Evolutionary conservation across 2,888 invertebrate genomes (phyloP).

Genomic region (Rotaria macrura): DNA sequence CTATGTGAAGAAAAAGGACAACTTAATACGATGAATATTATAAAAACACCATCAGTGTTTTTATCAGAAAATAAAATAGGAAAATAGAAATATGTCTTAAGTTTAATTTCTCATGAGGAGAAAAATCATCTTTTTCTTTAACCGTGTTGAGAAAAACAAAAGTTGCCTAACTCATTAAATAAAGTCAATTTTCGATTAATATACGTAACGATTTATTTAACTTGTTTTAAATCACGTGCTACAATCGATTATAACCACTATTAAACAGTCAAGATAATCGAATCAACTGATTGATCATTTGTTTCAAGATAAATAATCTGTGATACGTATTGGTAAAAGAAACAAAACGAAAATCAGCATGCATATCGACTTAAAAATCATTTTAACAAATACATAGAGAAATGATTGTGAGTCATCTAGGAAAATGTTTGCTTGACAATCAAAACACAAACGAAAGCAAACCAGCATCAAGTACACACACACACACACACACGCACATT

Average conservation of each 20-base stretch:
- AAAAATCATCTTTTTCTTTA: too few relatives aligned
- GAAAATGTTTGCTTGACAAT: not conserved
- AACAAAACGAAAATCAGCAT: not conserved
- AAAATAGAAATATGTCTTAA: too few relatives aligned
- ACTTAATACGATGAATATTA: too few relatives aligned
- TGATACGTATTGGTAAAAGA: not conserved
- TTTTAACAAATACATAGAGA: not conserved
- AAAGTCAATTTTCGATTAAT: not conserved
- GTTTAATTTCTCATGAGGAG: too few relatives aligned
- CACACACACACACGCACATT: not conserved
- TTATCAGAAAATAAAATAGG: too few relatives aligned
- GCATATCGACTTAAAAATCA: too few relatives aligned
- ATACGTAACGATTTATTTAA: not conserved
- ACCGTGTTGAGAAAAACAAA: not conserved
- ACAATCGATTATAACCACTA: not conserved
- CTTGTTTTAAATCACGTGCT: not conserved
- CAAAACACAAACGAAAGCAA: not conserved
- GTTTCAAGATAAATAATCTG: not conserved
- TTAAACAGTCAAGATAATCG: not conserved
- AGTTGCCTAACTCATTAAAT: not conserved
- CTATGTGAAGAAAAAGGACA: too few relatives aligned
- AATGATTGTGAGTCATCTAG: not conserved
- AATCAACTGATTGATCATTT: not conserved
- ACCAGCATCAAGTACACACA: not conserved
- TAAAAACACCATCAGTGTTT: too few relatives aligned